Base-by-base conservation (phyloP, 2,113 vertebrate genomes). In the Otocyon megalotis region DNA sequence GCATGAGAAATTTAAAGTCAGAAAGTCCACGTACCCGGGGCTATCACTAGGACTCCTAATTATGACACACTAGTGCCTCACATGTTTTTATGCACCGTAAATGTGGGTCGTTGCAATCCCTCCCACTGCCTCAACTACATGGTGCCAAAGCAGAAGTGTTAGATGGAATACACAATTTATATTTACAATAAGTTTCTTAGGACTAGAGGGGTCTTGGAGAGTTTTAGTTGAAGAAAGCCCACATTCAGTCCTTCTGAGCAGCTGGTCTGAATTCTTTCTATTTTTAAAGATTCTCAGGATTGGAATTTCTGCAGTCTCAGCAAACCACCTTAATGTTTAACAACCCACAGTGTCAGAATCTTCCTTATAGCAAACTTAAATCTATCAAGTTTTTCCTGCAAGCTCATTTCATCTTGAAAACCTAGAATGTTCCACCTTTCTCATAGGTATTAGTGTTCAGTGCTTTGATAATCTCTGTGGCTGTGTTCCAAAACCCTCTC, bases 291-390 rank as follows among this genome's bases (percentile, higher is more conserved):
- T 53, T 95, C 19, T 60, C 43, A 50, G 67, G 22, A 88, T 54
- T 77, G 62, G 35, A 81, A 28, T 97, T 97, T 94, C 30, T 1
- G 2, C 76, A 79, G 77, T 81, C 81, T 97, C 93, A 96, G 94
- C 88, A 97, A 97, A 96, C 72, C 56, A 67, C 56, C 77, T 85
- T 37, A 76, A 72, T 79, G 72, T 93, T 89, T 65, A 97, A 54
- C 76, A 88, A 60, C 26, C 30, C 24, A 89, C 22, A 8, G 0
- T 72, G 53, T 94, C 92, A 97, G 37, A 89, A 77, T 81, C 90
- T 84, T 97, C 93, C 88, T 81, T 72, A 58, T 3, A 82, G 92
- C 63, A 89, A 89, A 81, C 54, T 82, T 74, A 94, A 93, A 77
- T 96, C 58, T 69, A 95, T 85, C 72, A 58, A 20, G 67, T 92